A percentile compares a stretch with the other conserved stretches of the same genome.
Evolutionary conservation across 2,797 vertebrate genomes (phyloP).

Genomic region (Picus viridis): DNA sequence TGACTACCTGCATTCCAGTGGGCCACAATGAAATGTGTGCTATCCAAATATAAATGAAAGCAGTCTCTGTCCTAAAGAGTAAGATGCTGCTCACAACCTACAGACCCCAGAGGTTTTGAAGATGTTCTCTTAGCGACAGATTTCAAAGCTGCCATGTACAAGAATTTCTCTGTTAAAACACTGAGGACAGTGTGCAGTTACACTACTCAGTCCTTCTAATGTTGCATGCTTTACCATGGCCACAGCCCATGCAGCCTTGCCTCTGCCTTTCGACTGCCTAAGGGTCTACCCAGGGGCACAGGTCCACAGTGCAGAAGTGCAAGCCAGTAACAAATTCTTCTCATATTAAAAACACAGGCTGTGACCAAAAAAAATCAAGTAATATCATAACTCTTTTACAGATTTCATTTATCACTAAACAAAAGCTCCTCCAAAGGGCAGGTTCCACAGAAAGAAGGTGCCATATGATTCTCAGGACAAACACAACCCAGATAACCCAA

Average conservation of each 20-base stretch:
- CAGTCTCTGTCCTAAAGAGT: background rate
- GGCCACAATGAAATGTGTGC: background rate
- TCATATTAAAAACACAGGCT: fast-evolving
- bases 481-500: background rate
- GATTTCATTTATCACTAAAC: background rate
- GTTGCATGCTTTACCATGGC: background rate
- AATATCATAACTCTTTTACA: background rate
- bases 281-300: background rate
- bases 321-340: background rate
- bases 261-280: fast-evolving
- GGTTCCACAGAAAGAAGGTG: background rate
- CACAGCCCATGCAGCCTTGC: fast-evolving
- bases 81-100: background rate
- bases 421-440: background rate
- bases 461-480: background rate
- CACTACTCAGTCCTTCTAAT: background rate
- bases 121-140: background rate
- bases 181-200: background rate
- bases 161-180: background rate
- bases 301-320: background rate
- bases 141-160: background rate
- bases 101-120: background rate
- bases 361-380: background rate
- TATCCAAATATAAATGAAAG: background rate
- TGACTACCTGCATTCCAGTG: background rate